Evolutionary conservation across 1,140 invertebrate genomes (phyloP).

Genomic region (Drosophila sproati): DNA sequence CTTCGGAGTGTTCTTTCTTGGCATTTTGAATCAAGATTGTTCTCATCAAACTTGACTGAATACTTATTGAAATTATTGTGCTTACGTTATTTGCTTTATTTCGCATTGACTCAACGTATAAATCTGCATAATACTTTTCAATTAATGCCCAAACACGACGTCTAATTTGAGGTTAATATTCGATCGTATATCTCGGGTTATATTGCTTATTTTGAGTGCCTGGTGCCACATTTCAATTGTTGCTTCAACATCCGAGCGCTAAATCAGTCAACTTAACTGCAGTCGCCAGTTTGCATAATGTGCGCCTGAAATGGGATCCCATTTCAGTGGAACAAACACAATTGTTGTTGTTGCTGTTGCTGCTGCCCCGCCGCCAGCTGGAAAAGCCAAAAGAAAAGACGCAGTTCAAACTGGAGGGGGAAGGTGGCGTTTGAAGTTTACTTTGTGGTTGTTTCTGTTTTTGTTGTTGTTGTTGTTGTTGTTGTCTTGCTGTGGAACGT

Average conservation of each 20-base stretch:
- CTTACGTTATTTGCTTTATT: too few species aligned
- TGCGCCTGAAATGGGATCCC: conserved; percentile 11
- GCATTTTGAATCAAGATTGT: too few species aligned
- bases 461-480: conserved; percentile 17
- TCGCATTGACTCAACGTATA: too few species aligned
- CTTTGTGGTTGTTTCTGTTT: conserved; percentile 3
- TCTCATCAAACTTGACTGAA: too few species aligned
- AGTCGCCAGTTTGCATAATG: conserved; percentile 20
- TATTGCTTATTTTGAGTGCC: neutral
- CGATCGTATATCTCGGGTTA: neutral
- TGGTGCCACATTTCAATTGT: conserved; percentile 3
- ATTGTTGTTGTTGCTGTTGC: neutral
- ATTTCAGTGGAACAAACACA: conserved; percentile 2
- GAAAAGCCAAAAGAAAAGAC: neutral
- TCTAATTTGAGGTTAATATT: too few species aligned
- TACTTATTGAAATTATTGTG: too few species aligned
- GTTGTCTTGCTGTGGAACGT: too few species aligned
- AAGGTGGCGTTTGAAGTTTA: neutral
- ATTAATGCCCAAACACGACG: too few species aligned
- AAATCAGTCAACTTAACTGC: conserved; percentile 13
- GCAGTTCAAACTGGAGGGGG: conserved; percentile 13
- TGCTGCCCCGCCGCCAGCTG: neutral
- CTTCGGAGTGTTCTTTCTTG: too few species aligned
- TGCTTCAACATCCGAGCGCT: neutral
- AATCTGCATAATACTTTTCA: too few species aligned